These are phyloP conservation scores for Panagrolaimus sp. DNA, from an alignment of 1,140 invertebrate genomes.

Conservation along the genomic window DNA sequence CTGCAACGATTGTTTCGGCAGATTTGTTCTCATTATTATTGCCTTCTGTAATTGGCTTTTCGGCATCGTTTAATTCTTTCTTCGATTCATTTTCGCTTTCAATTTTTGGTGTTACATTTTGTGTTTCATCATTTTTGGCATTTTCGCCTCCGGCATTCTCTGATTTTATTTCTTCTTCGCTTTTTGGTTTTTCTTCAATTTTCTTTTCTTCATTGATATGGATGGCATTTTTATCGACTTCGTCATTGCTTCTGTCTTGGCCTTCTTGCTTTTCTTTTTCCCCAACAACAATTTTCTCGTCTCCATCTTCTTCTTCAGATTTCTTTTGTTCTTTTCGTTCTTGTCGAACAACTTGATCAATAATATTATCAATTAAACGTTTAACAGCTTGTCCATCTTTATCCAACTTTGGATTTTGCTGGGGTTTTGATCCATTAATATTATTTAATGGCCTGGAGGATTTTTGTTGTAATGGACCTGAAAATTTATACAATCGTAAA, in stretches of 20 bases:
- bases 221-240: neutral
- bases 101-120: too few relatives aligned
- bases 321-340: slow-evolving; percentile 4
- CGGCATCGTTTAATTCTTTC: neutral
- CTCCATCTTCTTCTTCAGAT: neutral
- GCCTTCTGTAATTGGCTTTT: too few relatives aligned
- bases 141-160: neutral
- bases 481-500: too few relatives aligned
- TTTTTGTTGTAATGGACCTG: neutral
- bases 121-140: neutral
- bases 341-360: slow-evolving; percentile 5
- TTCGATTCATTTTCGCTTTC: neutral
- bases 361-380: neutral
- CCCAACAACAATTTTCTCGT: neutral
- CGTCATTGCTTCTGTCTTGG: neutral
- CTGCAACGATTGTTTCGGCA: too few relatives aligned
- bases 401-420: neutral
- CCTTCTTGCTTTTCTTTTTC: neutral
- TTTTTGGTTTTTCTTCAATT: neutral
- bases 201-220: neutral
- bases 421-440: too few relatives aligned
- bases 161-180: neutral
- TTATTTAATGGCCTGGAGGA: neutral
- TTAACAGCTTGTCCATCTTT: neutral
- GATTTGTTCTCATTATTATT: too few relatives aligned